Evolutionary conservation across 2,113 vertebrate genomes (phyloP).

Genomic region (Campylorhamphus procurvoides): DNA sequence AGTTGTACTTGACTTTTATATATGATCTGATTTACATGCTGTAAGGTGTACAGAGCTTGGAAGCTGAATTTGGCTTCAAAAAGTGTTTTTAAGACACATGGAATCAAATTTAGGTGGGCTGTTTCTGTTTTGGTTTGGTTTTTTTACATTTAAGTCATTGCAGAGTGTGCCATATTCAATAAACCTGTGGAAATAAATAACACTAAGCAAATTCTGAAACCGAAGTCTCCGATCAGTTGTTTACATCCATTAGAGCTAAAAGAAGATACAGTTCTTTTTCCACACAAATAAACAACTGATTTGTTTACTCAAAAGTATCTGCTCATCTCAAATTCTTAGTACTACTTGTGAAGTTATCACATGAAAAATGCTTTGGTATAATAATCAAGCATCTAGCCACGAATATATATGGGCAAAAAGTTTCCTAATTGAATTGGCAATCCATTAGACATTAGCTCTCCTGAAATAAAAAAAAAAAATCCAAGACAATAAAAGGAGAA

Average conservation of each 20-base stretch:
- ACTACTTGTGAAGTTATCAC: not conserved
- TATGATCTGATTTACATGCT: not conserved
- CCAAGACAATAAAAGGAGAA: not conserved
- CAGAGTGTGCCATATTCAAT: not conserved
- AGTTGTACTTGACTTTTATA: not conserved
- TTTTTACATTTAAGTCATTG: not conserved
- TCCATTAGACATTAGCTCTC: not conserved
- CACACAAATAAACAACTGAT: not conserved
- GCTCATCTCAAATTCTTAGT: not conserved
- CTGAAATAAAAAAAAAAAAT: not conserved
- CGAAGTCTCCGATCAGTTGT: not conserved
- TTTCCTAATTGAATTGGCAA: not conserved
- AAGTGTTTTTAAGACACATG: not conserved
- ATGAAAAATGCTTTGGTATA: not conserved
- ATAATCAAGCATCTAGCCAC: not conserved
- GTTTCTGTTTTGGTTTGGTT: rapidly evolving
- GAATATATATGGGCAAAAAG: not conserved
- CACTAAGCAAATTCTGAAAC: not conserved
- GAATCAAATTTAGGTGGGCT: not conserved
- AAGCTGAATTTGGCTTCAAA: not conserved
- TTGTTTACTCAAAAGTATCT: not conserved
- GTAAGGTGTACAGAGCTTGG: not conserved
- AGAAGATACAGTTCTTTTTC: not conserved
- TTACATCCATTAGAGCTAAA: not conserved
- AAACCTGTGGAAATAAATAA: not conserved